Evolutionary conservation across 1,140 invertebrate species (phyloP), one percentile per base, ranked within the genome.

Genomic region (Aplysia californica): DNA sequence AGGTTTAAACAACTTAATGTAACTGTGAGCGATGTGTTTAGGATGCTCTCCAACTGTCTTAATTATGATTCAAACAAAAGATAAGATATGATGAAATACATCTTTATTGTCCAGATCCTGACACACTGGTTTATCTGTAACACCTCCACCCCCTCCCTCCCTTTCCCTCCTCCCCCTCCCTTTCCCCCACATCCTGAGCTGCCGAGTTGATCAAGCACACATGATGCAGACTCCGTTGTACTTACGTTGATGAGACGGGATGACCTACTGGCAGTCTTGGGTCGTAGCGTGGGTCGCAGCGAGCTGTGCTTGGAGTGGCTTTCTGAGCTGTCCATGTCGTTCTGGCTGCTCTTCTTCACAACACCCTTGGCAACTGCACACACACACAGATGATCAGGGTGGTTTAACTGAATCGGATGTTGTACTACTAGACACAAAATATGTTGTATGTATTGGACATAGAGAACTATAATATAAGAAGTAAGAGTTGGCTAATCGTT

Each of bases 191-290:
- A 64, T 64, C 59, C 15, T 64, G 15, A n/a, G n/a, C n/a, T n/a
- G n/a, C n/a, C n/a, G n/a, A n/a, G n/a, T n/a, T n/a, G n/a, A n/a
- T n/a, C n/a, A n/a, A n/a, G n/a, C n/a, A n/a, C n/a, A n/a, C n/a
- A 64, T 15, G 31, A 20, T 18, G 26, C 18, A n/a, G 15, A 23
- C 18, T 0, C 4, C 33, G 33, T 29, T 6, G 29, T 18, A 35
- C 59, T 50, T 33, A 76, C 75, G 35, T 65, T 65, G 21, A 76
- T 73, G 36, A 56, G 55, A 18, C 26, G 66, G 55, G 55, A 74
- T 38, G 73, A 77, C 61, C 74, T 64, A 10, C 70, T 78, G 44
- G 77, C 76, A 59, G 81, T 78, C 61, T 81, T 83, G 21, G 80
- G 82, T 31, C 80, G 75, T 10, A 83, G 59, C 29, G 56, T 65